Base-by-base conservation (phyloP, 2,888 invertebrate species). In the Creontiades dilutus region DNA sequence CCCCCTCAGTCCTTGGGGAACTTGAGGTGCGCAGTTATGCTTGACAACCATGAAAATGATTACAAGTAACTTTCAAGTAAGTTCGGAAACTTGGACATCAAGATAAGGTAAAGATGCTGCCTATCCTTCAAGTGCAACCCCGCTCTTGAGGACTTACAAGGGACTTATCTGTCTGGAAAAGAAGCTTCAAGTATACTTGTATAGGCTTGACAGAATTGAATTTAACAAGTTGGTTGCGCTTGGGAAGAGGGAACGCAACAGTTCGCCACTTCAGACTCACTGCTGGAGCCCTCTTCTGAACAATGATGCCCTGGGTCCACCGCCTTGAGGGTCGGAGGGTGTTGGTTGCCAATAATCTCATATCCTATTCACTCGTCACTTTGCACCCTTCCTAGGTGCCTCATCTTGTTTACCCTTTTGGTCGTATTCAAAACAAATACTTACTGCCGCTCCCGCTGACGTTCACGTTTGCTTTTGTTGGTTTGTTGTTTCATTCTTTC, bases 31-130 rank as follows among this genome's bases (percentile, higher is more conserved):
- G 61, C 68, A 86, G 52, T 80, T 61, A 68, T 48, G 86, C 90
- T 78, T 86, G 90, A 90, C 85, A 86, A 86, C 89, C 90, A 88
- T 86, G 91, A 91, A 91, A 90, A 91, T 90, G 81, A 90, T 90
- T 89, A 68, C 88, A 37, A 91, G 89, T 76, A 68, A 84, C 68
- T 80, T 84, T 75, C 61, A 86, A 86, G 68, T 47, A 61, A 86
- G 86, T 90, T 90, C 81, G 55, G 88, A 91, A 91, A 91, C 91
- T 91, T 91, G 89, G 90, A 85, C 91, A 91, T 91, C 91, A 90
- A 91, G 90, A 91, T 91, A 90, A 52, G 88, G 80, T 61, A 52
- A 88, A 57, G 80, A 61, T 19, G 61, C n/a, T 55, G 78, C 27
- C 88, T 88, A 61, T 78, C 80, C 88, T 68, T 61, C 28, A 28